A percentile compares a stretch with the other conserved stretches of the same genome.
These are phyloP conservation scores for Thalassoma bifasciatum DNA, from an alignment of 2,113 vertebrate species.

Conservation along the genomic window DNA sequence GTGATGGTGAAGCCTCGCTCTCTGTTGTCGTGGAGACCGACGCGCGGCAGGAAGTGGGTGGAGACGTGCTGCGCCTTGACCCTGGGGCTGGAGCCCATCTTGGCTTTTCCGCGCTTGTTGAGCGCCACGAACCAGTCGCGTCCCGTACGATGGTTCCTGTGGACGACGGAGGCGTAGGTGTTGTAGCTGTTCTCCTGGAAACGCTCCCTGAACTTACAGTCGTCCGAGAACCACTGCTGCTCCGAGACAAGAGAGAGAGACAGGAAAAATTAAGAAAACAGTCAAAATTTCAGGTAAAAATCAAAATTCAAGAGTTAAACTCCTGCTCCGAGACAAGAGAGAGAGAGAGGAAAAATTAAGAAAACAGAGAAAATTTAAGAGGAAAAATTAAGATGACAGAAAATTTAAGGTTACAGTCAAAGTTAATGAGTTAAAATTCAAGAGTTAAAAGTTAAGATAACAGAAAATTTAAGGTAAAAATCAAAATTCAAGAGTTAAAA, in stretches of 20 bases:
- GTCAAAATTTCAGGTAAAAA: no score
- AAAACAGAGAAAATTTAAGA: no score
- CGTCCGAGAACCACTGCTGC: slow-evolving; percentile 86
- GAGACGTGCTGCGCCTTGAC: slow-evolving; percentile 96
- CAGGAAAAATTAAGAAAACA: no score
- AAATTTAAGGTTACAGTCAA: no score
- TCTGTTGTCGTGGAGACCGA: slow-evolving; percentile 75
- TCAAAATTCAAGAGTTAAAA: no score
- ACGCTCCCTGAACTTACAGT: slow-evolving; percentile 95
- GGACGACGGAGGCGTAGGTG: slow-evolving; percentile 92
- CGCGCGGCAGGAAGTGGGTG: slow-evolving; percentile 94
- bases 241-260: neutral
- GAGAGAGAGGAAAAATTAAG: no score
- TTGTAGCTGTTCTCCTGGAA: slow-evolving; percentile 99
- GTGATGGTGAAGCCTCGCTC: slow-evolving; percentile 90
- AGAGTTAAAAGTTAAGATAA: no score
- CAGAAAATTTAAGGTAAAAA: no score
- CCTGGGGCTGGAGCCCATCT: slow-evolving; percentile 92
- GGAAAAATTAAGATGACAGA: no score
- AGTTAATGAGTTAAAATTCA: no score
- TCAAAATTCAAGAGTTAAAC: no score
- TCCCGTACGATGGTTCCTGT: slow-evolving; percentile 87
- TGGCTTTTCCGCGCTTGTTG: slow-evolving; percentile 97
- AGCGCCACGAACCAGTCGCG: slow-evolving; percentile 96
- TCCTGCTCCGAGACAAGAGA: no score